Evolutionary conservation across 2,888 invertebrate genomes (phyloP).

Genomic region (Eupithecia inturbata): DNA sequence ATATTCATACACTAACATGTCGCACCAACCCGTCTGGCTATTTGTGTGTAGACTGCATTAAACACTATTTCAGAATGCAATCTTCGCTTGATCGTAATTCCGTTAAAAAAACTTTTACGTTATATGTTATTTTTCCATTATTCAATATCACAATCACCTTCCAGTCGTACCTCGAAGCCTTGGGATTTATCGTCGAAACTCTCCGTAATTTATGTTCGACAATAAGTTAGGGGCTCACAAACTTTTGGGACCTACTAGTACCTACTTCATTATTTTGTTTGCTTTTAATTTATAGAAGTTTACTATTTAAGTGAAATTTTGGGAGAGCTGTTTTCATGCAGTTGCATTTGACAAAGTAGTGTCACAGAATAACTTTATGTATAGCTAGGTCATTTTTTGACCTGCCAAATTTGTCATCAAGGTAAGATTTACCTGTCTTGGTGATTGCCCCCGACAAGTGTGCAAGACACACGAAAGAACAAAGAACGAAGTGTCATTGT

Average conservation of each 20-base stretch:
- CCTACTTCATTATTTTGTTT: slow-evolving; percentile 77
- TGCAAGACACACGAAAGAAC: too few species aligned
- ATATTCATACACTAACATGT: too few species aligned
- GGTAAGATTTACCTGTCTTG: too few species aligned
- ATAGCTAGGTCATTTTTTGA: too few species aligned
- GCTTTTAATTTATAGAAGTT: slow-evolving; percentile 80
- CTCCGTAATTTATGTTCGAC: slow-evolving; percentile 76
- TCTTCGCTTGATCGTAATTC: neutral
- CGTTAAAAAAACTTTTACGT: slow-evolving; percentile 1
- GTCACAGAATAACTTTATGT: too few species aligned
- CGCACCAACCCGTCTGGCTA: too few species aligned
- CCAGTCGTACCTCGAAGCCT: slow-evolving; percentile 20
- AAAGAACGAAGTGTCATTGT: too few species aligned
- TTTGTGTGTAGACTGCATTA: too few species aligned
- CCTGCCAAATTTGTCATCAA: too few species aligned
- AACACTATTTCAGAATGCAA: neutral
- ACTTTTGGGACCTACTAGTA: slow-evolving; percentile 59
- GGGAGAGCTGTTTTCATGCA: neutral
- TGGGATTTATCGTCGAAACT: slow-evolving; percentile 76
- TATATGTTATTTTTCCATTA: slow-evolving; percentile 17
- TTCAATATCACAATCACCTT: slow-evolving; percentile 25
- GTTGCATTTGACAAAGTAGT: neutral
- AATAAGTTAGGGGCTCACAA: slow-evolving; percentile 73
- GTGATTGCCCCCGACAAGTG: too few species aligned
- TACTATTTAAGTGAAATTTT: slow-evolving; percentile 56